Conservation (phyloP, 2,113 vertebrate genomes). For the Hystrix brachyura region DNA sequence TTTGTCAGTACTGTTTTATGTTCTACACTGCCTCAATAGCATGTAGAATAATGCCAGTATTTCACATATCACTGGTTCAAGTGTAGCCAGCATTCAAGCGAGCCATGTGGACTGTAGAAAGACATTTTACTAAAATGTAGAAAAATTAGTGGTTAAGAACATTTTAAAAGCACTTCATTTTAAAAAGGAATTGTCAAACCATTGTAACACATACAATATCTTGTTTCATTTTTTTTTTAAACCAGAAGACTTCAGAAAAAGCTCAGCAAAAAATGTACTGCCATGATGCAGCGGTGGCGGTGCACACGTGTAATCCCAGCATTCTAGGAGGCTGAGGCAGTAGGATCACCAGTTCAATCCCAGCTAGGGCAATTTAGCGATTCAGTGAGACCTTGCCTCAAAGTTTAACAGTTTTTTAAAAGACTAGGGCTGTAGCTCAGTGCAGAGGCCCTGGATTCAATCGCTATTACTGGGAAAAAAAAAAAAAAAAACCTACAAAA, state of each 20-base stretch:
- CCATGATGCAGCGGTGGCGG: neutral
- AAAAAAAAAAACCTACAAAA: no score
- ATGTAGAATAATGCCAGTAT: neutral
- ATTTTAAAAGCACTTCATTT: constrained; percentile 38
- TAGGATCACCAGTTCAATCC: no score
- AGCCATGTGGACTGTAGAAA: neutral
- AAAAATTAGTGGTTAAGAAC: neutral
- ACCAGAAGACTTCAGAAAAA: neutral
- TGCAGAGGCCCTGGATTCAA: no score
- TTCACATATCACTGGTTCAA: neutral
- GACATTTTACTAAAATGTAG: neutral
- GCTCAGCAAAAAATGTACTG: neutral
- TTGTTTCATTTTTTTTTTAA: neutral
- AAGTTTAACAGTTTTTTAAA: no score
- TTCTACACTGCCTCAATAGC: neutral
- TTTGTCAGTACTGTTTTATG: neutral
- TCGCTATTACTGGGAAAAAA: neutral
- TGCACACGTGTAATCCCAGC: no score
- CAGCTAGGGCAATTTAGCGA: no score
- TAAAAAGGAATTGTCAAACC: neutral
- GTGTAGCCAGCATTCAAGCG: neutral
- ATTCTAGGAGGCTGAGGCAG: no score
- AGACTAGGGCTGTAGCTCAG: no score
- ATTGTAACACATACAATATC: neutral
- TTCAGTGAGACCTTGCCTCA: no score